phyloP scores from a whole-genome alignment of 2,888 invertebrate genomes.

The Cantharis lateralis region DNA sequence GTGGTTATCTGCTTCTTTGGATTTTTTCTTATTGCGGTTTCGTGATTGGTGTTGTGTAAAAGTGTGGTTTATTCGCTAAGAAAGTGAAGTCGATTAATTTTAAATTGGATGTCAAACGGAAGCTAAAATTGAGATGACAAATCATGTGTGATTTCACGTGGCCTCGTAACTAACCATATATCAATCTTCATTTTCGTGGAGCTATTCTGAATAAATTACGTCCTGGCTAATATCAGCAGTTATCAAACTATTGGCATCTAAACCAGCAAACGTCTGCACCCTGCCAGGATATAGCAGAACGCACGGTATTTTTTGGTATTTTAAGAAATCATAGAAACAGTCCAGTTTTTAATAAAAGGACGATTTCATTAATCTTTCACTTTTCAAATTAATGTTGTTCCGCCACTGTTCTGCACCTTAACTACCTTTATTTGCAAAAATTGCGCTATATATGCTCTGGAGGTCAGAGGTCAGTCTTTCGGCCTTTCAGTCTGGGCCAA shows the following conservation, averaged over 20 bases:
- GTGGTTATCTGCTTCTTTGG: background rate
- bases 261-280: background rate
- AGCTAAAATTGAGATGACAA: background rate
- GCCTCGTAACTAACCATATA: background rate
- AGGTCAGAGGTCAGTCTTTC: too few species aligned
- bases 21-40: background rate
- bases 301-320: background rate
- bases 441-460: too few species aligned
- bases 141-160: background rate
- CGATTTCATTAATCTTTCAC: too few species aligned
- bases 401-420: too few species aligned
- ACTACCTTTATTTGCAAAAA: too few species aligned
- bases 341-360: too few species aligned
- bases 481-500: too few species aligned
- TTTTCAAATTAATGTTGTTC: too few species aligned
- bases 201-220: background rate
- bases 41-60: background rate
- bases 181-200: constrained; percentile 2
- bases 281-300: background rate
- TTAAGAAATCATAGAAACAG: too few species aligned
- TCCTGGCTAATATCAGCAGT: background rate
- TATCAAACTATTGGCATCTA: background rate
- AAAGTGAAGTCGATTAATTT: background rate
- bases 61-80: background rate
- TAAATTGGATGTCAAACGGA: background rate